Conservation (phyloP, 2,797 vertebrate genomes). For the Gobio occitaniae region DNA sequence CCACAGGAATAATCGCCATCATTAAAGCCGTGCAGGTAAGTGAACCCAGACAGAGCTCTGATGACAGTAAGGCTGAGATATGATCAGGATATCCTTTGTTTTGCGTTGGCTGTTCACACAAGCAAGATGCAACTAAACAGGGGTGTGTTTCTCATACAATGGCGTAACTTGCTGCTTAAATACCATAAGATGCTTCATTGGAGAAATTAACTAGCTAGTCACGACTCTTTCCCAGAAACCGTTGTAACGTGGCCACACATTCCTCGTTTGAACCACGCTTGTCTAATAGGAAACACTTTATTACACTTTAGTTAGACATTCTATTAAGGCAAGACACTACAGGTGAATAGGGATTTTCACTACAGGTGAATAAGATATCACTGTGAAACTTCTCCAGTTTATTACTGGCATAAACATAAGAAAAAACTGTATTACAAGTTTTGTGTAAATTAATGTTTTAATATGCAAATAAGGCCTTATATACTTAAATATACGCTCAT, state of each 20-base stretch:
- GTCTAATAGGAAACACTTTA: neutral
- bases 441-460: no score
- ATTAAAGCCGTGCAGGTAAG: constrained; percentile 93
- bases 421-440: no score
- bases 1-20: constrained; percentile 93
- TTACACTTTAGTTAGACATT: no score
- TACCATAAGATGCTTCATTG: neutral
- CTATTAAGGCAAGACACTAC: no score
- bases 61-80: constrained; percentile 27
- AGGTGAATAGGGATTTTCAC: no score
- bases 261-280: neutral
- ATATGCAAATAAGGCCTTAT: no score
- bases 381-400: no score
- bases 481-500: no score
- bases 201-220: neutral
- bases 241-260: neutral
- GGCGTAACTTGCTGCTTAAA: neutral
- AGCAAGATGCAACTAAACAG: neutral
- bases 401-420: no score
- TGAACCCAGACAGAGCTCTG: neutral
- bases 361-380: no score
- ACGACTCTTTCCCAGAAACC: neutral
- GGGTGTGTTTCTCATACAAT: neutral
- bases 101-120: neutral
- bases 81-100: constrained; percentile 25